Conservation (phyloP, 64 coral and sea anemone genomes). For the Trachythela sp. region DNA sequence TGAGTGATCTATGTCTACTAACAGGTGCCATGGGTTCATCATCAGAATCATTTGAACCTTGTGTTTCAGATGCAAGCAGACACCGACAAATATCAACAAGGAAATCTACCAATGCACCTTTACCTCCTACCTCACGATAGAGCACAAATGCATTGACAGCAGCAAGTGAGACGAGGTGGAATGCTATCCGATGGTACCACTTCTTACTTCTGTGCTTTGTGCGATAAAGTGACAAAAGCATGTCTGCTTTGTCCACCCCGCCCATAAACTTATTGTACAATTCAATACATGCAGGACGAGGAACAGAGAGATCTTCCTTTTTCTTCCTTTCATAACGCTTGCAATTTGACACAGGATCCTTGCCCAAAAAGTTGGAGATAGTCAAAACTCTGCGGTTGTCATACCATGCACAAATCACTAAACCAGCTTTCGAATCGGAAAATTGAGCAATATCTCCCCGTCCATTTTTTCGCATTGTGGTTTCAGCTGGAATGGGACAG, state of each 20-base stretch:
- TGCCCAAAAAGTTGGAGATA: constrained; percentile 3
- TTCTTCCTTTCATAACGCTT: constrained; percentile 24
- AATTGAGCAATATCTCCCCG: neutral
- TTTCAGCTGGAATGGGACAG: neutral
- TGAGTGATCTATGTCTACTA: neutral
- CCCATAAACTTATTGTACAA: constrained; percentile 24
- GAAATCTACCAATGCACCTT: neutral
- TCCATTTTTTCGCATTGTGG: neutral
- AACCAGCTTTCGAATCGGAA: constrained; percentile 5
- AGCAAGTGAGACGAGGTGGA: neutral
- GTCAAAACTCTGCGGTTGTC: constrained; percentile 12
- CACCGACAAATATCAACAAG: constrained; percentile 17
- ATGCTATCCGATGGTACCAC: constrained; percentile 7
- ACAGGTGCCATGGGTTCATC: no score
- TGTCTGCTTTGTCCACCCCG: constrained; percentile 15
- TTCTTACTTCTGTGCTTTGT: constrained; percentile 18
- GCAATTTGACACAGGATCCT: constrained; percentile 19
- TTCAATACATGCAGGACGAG: neutral
- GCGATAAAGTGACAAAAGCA: neutral
- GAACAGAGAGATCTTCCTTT: neutral
- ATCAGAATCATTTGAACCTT: neutral
- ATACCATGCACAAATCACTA: constrained; percentile 21
- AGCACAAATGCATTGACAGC: constrained; percentile 19
- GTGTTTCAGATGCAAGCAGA: neutral
- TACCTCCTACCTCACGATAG: neutral